phyloP scores from a whole-genome alignment of 2,113 vertebrate species.

The Bostrychus sinensis region DNA sequence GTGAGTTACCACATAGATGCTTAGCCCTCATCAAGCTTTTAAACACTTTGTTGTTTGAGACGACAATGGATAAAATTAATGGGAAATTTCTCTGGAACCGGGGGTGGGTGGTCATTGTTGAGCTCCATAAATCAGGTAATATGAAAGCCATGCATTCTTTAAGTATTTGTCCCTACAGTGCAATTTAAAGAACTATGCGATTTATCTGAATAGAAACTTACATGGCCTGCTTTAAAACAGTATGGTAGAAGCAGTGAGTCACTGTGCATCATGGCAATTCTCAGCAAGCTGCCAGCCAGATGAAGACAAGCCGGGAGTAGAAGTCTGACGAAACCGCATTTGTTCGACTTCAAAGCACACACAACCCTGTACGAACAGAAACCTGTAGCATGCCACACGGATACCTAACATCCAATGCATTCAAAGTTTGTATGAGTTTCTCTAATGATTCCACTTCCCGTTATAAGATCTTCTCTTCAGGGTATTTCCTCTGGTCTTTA shows the following conservation, averaged over 20 bases:
- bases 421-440: slow-evolving; percentile 43
- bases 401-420: not conserved
- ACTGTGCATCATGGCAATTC: slow-evolving; percentile 42
- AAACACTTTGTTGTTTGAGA: too few relatives aligned
- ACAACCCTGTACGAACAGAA: not conserved
- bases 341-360: slow-evolving; percentile 44
- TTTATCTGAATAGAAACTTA: slow-evolving; percentile 14
- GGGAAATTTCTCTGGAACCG: too few relatives aligned
- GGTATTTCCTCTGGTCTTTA: slow-evolving; percentile 39
- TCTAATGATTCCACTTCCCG: slow-evolving; percentile 17
- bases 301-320: slow-evolving; percentile 33
- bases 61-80: too few relatives aligned
- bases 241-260: slow-evolving; percentile 38
- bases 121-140: too few relatives aligned
- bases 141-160: not conserved
- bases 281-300: slow-evolving; percentile 60
- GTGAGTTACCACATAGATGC: too few relatives aligned
- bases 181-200: not conserved
- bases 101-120: too few relatives aligned
- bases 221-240: slow-evolving; percentile 27
- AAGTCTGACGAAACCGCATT: slow-evolving; percentile 41
- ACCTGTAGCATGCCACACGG: slow-evolving; percentile 7
- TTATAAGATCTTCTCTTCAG: slow-evolving; percentile 28
- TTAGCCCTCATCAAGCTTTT: too few relatives aligned
- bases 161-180: not conserved